Conservation (phyloP, 2,797 vertebrate species). For the Prunella strophiata region DNA sequence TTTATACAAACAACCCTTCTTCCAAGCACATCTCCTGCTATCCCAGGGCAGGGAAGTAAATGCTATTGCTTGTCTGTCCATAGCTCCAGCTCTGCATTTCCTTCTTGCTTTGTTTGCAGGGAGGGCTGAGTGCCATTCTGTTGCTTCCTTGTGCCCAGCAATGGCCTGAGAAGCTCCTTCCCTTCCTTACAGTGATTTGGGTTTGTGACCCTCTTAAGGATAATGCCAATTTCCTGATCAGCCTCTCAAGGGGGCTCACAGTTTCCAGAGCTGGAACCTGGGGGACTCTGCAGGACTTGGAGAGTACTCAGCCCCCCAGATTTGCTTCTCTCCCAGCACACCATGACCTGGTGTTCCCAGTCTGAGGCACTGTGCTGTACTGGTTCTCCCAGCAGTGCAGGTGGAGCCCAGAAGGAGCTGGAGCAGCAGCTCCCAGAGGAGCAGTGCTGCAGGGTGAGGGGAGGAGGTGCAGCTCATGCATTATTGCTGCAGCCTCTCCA, state of each 20-base stretch:
- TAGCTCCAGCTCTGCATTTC: background rate
- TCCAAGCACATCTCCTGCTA: constrained; percentile 48
- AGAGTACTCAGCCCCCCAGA: fast-evolving
- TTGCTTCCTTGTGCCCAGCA: background rate
- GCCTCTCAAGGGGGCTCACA: background rate
- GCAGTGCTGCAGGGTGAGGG: background rate
- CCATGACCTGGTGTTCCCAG: background rate
- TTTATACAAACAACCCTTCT: constrained; percentile 71
- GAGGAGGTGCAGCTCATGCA: constrained; percentile 42
- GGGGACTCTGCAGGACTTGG: background rate
- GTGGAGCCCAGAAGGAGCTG: background rate
- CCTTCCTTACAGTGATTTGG: background rate
- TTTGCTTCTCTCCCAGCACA: background rate
- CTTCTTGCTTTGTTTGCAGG: background rate
- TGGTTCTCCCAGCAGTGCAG: background rate
- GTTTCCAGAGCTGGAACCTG: background rate
- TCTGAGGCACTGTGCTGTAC: background rate
- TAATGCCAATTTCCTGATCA: background rate
- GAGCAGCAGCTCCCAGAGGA: background rate
- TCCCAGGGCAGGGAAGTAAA: constrained; percentile 11
- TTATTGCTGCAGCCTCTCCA: constrained; percentile 63
- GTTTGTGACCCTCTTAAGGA: background rate
- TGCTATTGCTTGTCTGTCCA: background rate
- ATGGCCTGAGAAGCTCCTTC: background rate
- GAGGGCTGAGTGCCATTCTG: background rate